These are phyloP conservation scores for Cephalopachus bancanus DNA, from an alignment of 2,797 vertebrate genomes.

Conservation along the genomic window DNA sequence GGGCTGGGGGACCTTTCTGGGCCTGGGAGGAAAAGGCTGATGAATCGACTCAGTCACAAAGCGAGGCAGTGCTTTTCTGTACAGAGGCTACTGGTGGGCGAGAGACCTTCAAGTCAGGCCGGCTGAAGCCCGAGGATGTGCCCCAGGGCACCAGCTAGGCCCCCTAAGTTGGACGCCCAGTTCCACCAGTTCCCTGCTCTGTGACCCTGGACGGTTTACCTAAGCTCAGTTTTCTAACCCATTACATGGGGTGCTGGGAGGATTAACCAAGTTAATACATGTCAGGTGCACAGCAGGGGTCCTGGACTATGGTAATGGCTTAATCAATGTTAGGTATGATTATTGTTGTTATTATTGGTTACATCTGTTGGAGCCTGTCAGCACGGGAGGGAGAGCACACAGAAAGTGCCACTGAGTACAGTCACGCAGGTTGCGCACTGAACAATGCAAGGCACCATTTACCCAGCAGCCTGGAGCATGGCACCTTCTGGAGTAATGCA, in stretches of 20 bases:
- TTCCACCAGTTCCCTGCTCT: background rate
- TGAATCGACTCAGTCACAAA: accelerated
- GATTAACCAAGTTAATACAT: slow-evolving; percentile 70
- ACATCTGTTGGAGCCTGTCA: background rate
- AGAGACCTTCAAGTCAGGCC: background rate
- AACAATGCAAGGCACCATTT: background rate
- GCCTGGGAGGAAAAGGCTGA: background rate
- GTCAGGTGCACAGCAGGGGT: background rate
- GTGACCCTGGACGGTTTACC: background rate
- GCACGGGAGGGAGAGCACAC: background rate
- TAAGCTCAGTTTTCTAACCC: background rate
- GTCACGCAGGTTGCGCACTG: background rate
- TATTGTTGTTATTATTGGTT: slow-evolving; percentile 35
- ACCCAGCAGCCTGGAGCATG: background rate
- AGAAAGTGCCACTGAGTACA: background rate
- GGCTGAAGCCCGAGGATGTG: accelerated
- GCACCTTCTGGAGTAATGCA: background rate
- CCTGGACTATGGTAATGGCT: background rate
- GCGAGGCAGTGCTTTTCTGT: background rate
- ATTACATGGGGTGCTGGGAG: background rate
- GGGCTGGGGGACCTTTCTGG: background rate
- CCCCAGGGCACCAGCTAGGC: background rate
- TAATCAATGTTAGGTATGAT: slow-evolving; percentile 71
- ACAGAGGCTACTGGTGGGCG: background rate
- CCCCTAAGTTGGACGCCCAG: background rate